A percentile compares a stretch with the other conserved stretches of the same genome.
These are phyloP conservation scores for Hucho hucho DNA, from an alignment of 2,113 vertebrate species.

Conservation along the genomic window DNA sequence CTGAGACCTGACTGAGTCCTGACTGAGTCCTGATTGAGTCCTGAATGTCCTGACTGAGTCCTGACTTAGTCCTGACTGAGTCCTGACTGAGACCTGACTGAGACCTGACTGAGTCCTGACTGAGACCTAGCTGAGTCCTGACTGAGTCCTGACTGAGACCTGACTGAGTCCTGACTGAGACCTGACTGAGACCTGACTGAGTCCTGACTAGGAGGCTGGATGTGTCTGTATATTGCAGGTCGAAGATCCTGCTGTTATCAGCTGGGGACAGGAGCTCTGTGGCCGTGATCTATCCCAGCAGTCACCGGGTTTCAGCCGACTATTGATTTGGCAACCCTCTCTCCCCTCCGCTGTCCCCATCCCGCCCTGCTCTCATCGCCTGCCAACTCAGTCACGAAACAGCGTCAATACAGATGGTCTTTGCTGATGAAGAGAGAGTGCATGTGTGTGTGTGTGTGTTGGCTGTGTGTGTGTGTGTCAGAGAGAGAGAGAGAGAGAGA, in stretches of 20 bases:
- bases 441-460: neutral
- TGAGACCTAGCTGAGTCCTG: no score
- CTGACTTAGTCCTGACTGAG: no score
- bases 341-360: neutral
- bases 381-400: slow-evolving; percentile 49
- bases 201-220: neutral
- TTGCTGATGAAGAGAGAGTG: slow-evolving; percentile 40
- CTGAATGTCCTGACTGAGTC: no score
- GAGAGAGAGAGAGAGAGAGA: neutral
- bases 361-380: slow-evolving; percentile 15
- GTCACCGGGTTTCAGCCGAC: slow-evolving; percentile 16
- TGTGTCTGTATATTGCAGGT: slow-evolving; percentile 16
- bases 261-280: slow-evolving; percentile 2
- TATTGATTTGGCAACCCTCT: slow-evolving; percentile 28
- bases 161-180: no score
- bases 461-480: slow-evolving; percentile 4
- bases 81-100: no score
- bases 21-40: no score
- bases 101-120: no score
- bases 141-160: no score
- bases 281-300: slow-evolving; percentile 19
- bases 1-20: no score
- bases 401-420: slow-evolving; percentile 54
- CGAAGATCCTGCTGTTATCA: slow-evolving; percentile 18
- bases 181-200: neutral